Conservation (phyloP, 2,113 vertebrate species). For the Etia nguti region DNA sequence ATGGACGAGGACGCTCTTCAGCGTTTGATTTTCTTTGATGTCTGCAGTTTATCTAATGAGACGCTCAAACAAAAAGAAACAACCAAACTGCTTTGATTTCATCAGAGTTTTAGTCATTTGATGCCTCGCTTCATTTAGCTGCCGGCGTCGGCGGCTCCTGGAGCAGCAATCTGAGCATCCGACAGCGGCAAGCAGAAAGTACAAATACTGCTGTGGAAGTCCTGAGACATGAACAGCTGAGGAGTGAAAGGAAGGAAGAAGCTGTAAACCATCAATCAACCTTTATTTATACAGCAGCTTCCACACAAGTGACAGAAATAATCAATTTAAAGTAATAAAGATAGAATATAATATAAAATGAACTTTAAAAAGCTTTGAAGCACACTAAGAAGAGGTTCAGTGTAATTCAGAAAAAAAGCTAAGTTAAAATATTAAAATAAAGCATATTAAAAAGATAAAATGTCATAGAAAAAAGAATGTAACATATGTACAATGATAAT, state of each 20-base stretch:
- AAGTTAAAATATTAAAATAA: background rate
- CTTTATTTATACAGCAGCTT: background rate
- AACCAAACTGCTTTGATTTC: constrained; percentile 60
- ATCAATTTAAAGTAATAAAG: background rate
- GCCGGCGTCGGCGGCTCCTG: background rate
- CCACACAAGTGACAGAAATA: background rate
- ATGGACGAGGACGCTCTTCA: constrained; percentile 19
- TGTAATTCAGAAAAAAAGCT: background rate
- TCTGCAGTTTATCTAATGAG: constrained; percentile 56
- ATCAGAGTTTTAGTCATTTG: constrained; percentile 39
- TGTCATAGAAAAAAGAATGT: background rate
- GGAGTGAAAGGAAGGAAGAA: background rate
- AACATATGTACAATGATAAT: background rate
- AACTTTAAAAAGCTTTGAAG: background rate
- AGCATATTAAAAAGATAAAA: background rate
- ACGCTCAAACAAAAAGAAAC: constrained; percentile 45
- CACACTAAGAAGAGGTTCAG: background rate
- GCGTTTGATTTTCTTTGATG: constrained; percentile 67
- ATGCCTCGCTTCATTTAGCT: background rate
- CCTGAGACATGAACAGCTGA: background rate
- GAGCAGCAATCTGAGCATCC: background rate
- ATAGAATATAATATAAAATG: background rate
- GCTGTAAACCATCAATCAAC: background rate
- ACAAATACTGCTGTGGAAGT: background rate
- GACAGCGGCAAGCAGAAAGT: background rate